Evolutionary conservation across 2,888 invertebrate species (phyloP).

Genomic region (Phyto melanocephala): DNA sequence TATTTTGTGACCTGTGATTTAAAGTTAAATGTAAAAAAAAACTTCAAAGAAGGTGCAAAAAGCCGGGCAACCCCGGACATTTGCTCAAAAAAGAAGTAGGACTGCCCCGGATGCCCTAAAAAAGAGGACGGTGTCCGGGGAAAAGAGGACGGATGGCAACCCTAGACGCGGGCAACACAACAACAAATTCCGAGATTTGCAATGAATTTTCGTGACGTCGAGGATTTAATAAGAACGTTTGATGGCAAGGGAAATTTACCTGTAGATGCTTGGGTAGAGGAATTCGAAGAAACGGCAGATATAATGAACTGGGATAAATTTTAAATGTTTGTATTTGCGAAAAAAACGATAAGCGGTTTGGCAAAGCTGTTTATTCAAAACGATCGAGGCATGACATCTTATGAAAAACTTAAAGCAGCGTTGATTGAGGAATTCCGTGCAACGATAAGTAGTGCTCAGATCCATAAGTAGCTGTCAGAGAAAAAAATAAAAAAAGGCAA

Average conservation of each 20-base stretch:
- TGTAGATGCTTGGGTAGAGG: conserved; percentile 28
- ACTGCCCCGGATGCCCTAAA: no score
- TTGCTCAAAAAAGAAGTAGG: no score
- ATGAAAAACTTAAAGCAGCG: conserved; percentile 14
- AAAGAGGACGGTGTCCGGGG: no score
- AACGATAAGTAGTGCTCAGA: conserved; percentile 33
- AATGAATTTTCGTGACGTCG: conserved; percentile 51
- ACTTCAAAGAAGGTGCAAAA: no score
- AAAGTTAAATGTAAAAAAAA: no score
- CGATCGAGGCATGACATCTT: conserved; percentile 40
- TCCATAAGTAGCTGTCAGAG: conserved; percentile 50
- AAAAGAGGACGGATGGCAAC: no score
- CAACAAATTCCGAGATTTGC: conserved; percentile 21
- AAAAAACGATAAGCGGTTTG: conserved; percentile 51
- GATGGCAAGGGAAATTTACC: conserved; percentile 35
- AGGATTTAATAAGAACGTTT: conserved; percentile 46
- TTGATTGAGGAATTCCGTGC: conserved; percentile 54
- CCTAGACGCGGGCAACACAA: background rate
- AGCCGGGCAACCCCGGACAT: no score
- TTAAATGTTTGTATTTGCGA: conserved; percentile 54
- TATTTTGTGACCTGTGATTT: no score
- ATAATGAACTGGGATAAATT: conserved; percentile 49
- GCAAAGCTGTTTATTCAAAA: conserved; percentile 43
- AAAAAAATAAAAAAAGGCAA: conserved; percentile 72
- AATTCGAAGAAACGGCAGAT: conserved; percentile 42